Evolutionary conservation across 2,113 vertebrate species (phyloP), one percentile per base, ranked within the genome.

Genomic region (Brienomyrus brachyistius): DNA sequence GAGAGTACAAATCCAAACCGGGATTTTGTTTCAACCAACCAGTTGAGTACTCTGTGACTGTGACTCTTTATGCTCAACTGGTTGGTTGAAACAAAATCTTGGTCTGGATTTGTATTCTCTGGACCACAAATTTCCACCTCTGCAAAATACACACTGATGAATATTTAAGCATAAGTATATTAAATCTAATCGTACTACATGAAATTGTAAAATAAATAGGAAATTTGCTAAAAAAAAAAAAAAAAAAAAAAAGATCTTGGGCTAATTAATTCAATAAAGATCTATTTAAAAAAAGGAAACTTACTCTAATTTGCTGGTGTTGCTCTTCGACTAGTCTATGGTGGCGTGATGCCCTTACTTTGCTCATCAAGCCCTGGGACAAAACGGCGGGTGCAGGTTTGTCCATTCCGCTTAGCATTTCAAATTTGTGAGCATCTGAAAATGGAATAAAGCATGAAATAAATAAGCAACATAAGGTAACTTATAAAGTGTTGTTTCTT

Each of bases 271-370:
- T 77, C 74, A 17, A 43, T 19, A 43, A 43, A 43, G 13, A 19
- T 40, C 35, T 19, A 80, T 43, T 80, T 80, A 13, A 35, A 40
- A 40, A 19, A 82, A 80, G 51, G 13, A 5, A 80, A 47, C 90
- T 94, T 92, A 97, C 97, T 93, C 77, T 91, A 31, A 21, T 84
- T 23, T 88, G 5, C 23, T 91, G 91, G 77, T 94, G 92, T 4
- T 94, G 90, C 77, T 93, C 93, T 27, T 82, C 91, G 17, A 94
- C 91, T 43, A 95, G 54, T 90, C 94, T 97, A 0, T 90, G 91
- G 45, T 83, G 90, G 83, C 9, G 31, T 21, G 92, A 91, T 51
- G 91, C 83, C 84, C 90, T 70, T 23, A 91, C 91, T 90, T 95
- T 95, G 85, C 92, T 95, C 86, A 92, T 94, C 31, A 92, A 90